Evolutionary conservation across 1,140 invertebrate species (phyloP), one percentile per base, ranked within the genome.

Genomic region (Caenorhabditis latens): DNA sequence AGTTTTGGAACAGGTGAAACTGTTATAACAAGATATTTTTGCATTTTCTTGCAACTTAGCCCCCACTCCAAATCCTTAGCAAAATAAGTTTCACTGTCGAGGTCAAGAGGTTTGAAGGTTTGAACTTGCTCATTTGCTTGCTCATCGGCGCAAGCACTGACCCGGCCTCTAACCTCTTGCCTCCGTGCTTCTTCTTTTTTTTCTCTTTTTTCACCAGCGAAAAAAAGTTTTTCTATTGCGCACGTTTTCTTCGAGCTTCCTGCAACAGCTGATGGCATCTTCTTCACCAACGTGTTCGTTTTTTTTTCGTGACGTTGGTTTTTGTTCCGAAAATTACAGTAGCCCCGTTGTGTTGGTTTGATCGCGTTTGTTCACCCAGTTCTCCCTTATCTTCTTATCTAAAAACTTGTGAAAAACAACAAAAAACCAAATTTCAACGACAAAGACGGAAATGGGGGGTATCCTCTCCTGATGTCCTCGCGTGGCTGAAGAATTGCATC

Each of bases 121-220:
- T 79, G 71, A 79, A 50, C 71, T 79, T 79, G 71, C 46, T 79
- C 46, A 4, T 79, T 79, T 79, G 46, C 71, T 79, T 79, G 71
- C 71, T 50, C 71, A 79, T 79, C 6, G 32, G 32, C 32, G 32
- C 2, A 2, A 32, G 6, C 71, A n/a, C 71, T 79, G 71, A 79
- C 71, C 71, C n/a, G 46, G 40, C n/a, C n/a, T 7, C 13, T 48
- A 24, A n/a, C n/a, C 71, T 53, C n/a, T 79, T 50, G 46, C 71
- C 46, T 79, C 46, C 43, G 19, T 79, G 43, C 21, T 48, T 79
- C 46, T 79, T 50, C 46, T 79, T 50, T 75, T 75, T 75, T 75
- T 14, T 75, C n/a, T 48, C 24, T 71, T 14, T 43, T 21, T 43
- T 71, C 16, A 19, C 9, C 6, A 3, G 9, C 21, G 4, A 21